Evolutionary conservation across 2,888 invertebrate species (phyloP).

Genomic region (Apotomis betuletana): DNA sequence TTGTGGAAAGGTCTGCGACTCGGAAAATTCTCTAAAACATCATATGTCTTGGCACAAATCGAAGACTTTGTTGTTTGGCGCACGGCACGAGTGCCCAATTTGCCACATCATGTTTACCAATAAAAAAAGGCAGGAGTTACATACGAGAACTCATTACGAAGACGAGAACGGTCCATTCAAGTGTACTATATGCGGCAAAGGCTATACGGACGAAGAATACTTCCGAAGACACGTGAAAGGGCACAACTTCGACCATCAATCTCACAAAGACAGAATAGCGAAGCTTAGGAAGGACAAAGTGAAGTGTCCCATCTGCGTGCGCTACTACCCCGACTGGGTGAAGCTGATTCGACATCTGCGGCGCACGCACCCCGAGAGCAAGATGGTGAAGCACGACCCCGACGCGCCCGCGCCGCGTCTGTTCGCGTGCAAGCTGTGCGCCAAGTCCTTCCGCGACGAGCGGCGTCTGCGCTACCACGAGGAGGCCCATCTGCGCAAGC

Average conservation of each 20-base stretch:
- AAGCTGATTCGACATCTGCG: slow-evolving; percentile 76
- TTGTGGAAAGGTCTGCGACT: slow-evolving; percentile 77
- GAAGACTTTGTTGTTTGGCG: slow-evolving; percentile 70
- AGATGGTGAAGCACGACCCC: slow-evolving; percentile 80
- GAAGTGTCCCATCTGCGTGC: slow-evolving; percentile 75
- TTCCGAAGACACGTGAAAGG: slow-evolving; percentile 78
- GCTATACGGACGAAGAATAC: slow-evolving; percentile 80
- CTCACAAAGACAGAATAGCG: slow-evolving; percentile 71
- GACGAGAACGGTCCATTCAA: slow-evolving; percentile 80
- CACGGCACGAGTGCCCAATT: slow-evolving; percentile 74
- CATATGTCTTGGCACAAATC: slow-evolving; percentile 77
- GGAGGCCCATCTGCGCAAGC: slow-evolving; percentile 72
- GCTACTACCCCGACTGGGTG: slow-evolving; percentile 71
- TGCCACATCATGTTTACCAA: slow-evolving; percentile 78
- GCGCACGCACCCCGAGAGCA: slow-evolving; percentile 76
- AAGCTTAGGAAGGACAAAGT: slow-evolving; percentile 73
- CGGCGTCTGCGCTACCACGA: slow-evolving; percentile 68
- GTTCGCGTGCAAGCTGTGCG: slow-evolving; percentile 75
- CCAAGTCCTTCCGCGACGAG: slow-evolving; percentile 73
- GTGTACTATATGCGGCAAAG: slow-evolving; percentile 79
- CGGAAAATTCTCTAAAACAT: slow-evolving; percentile 72
- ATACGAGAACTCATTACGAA: slow-evolving; percentile 77
- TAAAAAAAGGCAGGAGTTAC: slow-evolving; percentile 74
- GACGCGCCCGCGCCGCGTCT: slow-evolving; percentile 72
- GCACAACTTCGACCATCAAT: slow-evolving; percentile 77